phyloP scores from a whole-genome alignment of 2,797 vertebrate genomes.

The Lateolabrax maculatus region DNA sequence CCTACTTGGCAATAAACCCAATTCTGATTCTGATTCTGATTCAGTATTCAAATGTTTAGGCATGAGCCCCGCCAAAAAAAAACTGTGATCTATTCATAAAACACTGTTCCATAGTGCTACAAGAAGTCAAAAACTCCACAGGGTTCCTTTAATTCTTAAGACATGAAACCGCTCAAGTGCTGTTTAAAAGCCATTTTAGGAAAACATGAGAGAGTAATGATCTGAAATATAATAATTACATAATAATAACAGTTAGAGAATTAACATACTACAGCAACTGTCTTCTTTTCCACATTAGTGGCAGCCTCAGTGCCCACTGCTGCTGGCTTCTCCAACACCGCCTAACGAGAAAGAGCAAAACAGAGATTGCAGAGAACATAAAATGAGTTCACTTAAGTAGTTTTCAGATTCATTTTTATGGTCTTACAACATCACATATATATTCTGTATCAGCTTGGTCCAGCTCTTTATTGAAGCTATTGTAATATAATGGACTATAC shows the following conservation, averaged over 20 bases:
- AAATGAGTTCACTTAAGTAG: not conserved
- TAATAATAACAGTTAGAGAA: not conserved
- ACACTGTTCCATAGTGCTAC: not conserved
- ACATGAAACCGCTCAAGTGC: not conserved
- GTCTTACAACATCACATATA: too few species aligned
- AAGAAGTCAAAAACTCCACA: not conserved
- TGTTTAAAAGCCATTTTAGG: not conserved
- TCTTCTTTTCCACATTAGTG: conserved; percentile 70
- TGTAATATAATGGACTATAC: too few species aligned
- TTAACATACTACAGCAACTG: conserved; percentile 65
- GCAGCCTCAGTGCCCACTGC: conserved; percentile 59
- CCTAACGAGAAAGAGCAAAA: conserved; percentile 60
- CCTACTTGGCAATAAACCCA: too few species aligned
- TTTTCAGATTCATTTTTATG: too few species aligned
- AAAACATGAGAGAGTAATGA: not conserved
- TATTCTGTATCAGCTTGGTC: too few species aligned
- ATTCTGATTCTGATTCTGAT: too few species aligned
- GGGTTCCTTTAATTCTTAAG: not conserved
- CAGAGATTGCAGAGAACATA: not conserved
- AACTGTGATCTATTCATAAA: not conserved
- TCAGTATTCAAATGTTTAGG: not conserved
- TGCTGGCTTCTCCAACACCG: conserved; percentile 81
- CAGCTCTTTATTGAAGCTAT: too few species aligned
- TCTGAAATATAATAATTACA: not conserved
- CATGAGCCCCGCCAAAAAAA: too few species aligned